Percentiles rank a stretch among this genome's conserved stretches.
phyloP scores from a whole-genome alignment of 2,888 invertebrate species.

The Nephrocerus scutellatus region DNA sequence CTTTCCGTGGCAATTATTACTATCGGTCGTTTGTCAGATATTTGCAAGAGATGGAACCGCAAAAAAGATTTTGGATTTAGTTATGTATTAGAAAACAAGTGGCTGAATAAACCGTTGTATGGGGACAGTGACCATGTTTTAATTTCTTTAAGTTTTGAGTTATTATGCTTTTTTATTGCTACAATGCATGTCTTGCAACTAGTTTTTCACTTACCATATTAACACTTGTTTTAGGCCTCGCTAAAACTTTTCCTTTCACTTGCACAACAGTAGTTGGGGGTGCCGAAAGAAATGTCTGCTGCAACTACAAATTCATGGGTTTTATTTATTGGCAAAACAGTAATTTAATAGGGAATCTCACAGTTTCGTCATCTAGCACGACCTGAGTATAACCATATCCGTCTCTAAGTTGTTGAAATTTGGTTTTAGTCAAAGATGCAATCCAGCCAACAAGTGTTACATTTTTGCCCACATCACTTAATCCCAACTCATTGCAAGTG shows the following conservation, averaged over 20 bases:
- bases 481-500: slow-evolving; percentile 46
- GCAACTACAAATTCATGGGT: slow-evolving; percentile 24
- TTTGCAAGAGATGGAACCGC: no score
- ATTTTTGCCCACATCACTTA: slow-evolving; percentile 39
- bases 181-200: background rate
- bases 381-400: slow-evolving; percentile 49
- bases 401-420: slow-evolving; percentile 47
- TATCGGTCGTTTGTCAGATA: no score
- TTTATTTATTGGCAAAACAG: background rate
- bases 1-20: no score
- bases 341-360: slow-evolving; percentile 17
- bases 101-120: no score
- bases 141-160: background rate
- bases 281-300: slow-evolving; percentile 34
- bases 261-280: slow-evolving; percentile 40
- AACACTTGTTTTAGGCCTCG: slow-evolving; percentile 43
- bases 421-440: slow-evolving; percentile 37
- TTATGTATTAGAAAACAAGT: no score
- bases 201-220: slow-evolving; percentile 34
- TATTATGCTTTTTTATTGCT: background rate
- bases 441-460: slow-evolving; percentile 47
- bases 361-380: slow-evolving; percentile 42
- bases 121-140: no score
- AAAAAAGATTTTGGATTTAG: no score
- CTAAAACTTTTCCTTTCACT: slow-evolving; percentile 44